Percentiles rank a stretch among this genome's conserved stretches.
These are phyloP conservation scores for Molossus molossus DNA, from an alignment of 2,797 vertebrate species.

Conservation along the genomic window DNA sequence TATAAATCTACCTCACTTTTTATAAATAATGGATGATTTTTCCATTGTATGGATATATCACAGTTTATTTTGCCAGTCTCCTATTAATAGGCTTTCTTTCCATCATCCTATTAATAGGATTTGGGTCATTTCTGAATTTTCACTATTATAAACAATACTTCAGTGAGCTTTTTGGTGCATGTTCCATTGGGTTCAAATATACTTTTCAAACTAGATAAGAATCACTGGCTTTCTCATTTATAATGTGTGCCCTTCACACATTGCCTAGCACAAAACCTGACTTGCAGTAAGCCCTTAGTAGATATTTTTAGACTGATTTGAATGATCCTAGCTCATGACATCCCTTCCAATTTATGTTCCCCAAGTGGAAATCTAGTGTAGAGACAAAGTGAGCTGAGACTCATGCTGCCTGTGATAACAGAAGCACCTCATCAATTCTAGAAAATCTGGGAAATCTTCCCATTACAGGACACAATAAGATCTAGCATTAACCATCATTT, in stretches of 20 bases:
- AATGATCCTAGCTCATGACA: neutral
- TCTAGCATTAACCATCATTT: neutral
- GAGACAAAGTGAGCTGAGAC: neutral
- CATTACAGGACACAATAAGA: neutral
- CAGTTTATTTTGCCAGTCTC: slow-evolving; percentile 32
- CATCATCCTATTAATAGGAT: neutral
- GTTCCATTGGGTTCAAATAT: neutral
- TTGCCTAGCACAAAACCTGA: neutral
- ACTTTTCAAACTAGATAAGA: neutral
- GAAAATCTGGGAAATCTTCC: slow-evolving; percentile 9
- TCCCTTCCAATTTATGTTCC: neutral
- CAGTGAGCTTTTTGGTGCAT: slow-evolving; percentile 17
- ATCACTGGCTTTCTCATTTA: neutral
- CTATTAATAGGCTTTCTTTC: neutral
- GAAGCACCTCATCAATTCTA: neutral
- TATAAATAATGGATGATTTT: slow-evolving; percentile 22
- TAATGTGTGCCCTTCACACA: neutral
- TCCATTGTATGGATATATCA: neutral
- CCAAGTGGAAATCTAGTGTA: neutral
- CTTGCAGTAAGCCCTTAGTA: neutral
- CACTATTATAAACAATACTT: slow-evolving; percentile 1
- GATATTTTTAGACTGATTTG: slow-evolving; percentile 11
- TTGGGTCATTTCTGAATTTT: slow-evolving; percentile 43
- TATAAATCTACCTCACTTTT: neutral
- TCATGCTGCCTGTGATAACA: neutral